Conservation (phyloP, 2,797 vertebrate species). For the Acipenser transmontanus region DNA sequence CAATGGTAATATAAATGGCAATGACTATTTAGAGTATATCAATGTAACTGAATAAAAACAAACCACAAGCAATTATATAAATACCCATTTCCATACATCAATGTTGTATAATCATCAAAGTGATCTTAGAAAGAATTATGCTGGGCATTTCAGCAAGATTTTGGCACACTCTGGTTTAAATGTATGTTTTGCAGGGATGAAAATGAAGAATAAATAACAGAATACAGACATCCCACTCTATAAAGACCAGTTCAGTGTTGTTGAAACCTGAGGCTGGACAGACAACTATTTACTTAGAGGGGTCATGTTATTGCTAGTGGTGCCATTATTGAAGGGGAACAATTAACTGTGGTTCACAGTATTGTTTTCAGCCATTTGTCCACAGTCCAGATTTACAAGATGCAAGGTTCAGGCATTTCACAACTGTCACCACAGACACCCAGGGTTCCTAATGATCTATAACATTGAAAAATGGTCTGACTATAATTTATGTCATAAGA, state of each 20-base stretch:
- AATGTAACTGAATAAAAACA: too few relatives aligned
- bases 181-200: not conserved
- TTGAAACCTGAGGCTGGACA: slow-evolving; percentile 12
- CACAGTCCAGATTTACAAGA: slow-evolving; percentile 33
- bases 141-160: too few relatives aligned
- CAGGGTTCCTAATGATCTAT: slow-evolving; percentile 36
- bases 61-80: too few relatives aligned
- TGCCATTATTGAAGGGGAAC: slow-evolving; percentile 24
- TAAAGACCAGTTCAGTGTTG: slow-evolving; percentile 10
- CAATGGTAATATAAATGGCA: too few relatives aligned
- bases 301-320: slow-evolving; percentile 18
- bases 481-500: slow-evolving; percentile 54
- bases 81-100: too few relatives aligned
- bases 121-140: too few relatives aligned
- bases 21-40: too few relatives aligned
- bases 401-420: slow-evolving; percentile 36
- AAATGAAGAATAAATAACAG: not conserved
- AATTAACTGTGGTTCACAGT: slow-evolving; percentile 31
- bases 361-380: slow-evolving; percentile 28
- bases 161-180: too few relatives aligned
- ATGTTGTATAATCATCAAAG: too few relatives aligned
- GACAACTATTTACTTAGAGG: slow-evolving; percentile 27
- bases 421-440: slow-evolving; percentile 25
- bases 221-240: not conserved
- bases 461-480: slow-evolving; percentile 37